Base-by-base conservation (phyloP, 2,888 invertebrate species). In the Pimpla rufipes region DNA sequence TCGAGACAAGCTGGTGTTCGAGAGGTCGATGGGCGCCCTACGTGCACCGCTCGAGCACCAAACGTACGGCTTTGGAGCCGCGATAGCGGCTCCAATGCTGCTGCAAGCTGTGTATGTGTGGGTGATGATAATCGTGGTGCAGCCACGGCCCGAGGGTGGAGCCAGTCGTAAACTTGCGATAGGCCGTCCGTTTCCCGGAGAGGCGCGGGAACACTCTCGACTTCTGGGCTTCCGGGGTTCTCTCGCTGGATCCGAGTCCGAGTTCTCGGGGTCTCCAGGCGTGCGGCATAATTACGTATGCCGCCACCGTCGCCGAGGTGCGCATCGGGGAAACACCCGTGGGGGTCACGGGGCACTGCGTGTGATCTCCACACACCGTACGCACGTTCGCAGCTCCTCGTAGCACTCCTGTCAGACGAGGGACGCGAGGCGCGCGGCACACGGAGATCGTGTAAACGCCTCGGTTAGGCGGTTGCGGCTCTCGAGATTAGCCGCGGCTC, bases 401-500 rank as follows among this genome's bases (percentile, higher is more conserved):
- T n/a, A 40, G 70, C 70, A 47, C 42, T 74, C 68, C 21, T 45
- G 35, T 66, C 64, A 13, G 73, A 45, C 59, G 35, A n/a, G 42
- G 57, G 59, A 73, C 37, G 64, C 45, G 16, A 57, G n/a, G n/a
- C 52, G 70, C 50, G 59, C 40, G 66, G 37, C 10, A 59, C 45
- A 67, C 45, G 68, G 57, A 52, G 50, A 68, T 55, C 55, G 64
- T 55, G 79, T 79, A 83, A 83, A 79, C 79, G 67, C 45, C 74
- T 79, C 70, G 82, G 79, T 75, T 75, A 75, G 82, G 45, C 71
- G 62, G 37, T 64, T 70, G 75, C 45, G 45, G 47, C 62, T 47
- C 62, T 47, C 52, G 79, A 82, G 79, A 83, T 83, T 79, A 79
- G 82, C 55, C 55, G 75, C 75, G 3, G 29, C 29, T 83, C 70